Evolutionary conservation across 2,113 vertebrate genomes (phyloP).

Genomic region (Ceyx cyanopectus): DNA sequence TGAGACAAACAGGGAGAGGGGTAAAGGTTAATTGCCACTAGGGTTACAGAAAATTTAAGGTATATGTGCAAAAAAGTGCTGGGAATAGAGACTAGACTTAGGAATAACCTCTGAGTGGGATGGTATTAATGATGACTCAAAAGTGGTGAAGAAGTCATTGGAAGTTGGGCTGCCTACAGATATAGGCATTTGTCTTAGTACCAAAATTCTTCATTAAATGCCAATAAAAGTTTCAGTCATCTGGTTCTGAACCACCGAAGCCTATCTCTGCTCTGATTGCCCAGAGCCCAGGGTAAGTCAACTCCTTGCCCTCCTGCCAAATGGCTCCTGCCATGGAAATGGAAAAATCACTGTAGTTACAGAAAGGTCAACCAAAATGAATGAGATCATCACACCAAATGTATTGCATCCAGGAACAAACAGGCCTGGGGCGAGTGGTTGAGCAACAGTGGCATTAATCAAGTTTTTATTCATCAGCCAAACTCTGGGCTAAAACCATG

Average conservation of each 20-base stretch:
- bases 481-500: not conserved
- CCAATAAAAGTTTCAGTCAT: not conserved
- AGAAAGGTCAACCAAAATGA: not conserved
- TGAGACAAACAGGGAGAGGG: not conserved
- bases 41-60: constrained; percentile 5
- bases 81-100: not conserved
- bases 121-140: constrained; percentile 44
- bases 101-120: constrained; percentile 40
- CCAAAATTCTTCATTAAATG: not conserved
- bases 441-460: not conserved
- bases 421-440: not conserved
- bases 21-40: not conserved
- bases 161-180: constrained; percentile 11
- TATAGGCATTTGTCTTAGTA: not conserved
- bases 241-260: not conserved
- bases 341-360: not conserved
- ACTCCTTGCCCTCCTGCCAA: not conserved
- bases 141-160: not conserved
- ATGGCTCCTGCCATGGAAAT: not conserved
- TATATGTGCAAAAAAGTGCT: not conserved
- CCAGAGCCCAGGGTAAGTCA: not conserved
- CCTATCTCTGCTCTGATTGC: not conserved
- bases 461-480: not conserved
- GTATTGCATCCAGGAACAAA: not conserved
- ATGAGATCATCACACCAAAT: not conserved